These are phyloP conservation scores for Australoheros scitulus DNA, from an alignment of 2,113 vertebrate species.

Conservation along the genomic window DNA sequence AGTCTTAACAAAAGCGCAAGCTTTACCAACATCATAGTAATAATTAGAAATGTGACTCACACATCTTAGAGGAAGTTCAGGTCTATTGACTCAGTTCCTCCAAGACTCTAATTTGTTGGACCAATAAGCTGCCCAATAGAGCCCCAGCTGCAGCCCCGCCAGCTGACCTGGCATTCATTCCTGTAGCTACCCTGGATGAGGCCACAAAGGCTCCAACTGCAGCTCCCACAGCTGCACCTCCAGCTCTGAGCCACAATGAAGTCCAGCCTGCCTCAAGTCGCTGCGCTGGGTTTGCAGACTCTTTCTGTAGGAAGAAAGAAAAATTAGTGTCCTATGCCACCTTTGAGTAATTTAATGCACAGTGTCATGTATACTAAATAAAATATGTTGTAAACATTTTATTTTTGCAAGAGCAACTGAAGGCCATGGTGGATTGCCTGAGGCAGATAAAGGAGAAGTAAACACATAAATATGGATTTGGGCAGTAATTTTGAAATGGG, in stretches of 20 bases:
- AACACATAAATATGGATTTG: background rate
- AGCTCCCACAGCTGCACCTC: slow-evolving; percentile 38
- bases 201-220: slow-evolving; percentile 7
- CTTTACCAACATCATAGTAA: too few species aligned
- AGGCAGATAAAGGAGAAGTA: too few species aligned
- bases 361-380: accelerated
- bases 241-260: slow-evolving; percentile 8
- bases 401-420: background rate
- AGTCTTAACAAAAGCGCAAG: too few species aligned
- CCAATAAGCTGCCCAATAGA: slow-evolving; percentile 37
- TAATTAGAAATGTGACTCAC: background rate
- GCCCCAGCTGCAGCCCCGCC: slow-evolving; percentile 42
- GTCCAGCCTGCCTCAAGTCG: background rate
- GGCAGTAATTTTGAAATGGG: background rate
- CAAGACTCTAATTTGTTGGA: background rate
- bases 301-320: background rate
- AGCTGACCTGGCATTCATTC: slow-evolving; percentile 22
- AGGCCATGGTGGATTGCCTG: background rate
- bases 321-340: background rate
- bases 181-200: background rate
- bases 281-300: background rate
- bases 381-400: background rate
- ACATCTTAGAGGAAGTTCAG: background rate
- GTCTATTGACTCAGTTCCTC: background rate
- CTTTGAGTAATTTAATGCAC: background rate